Percentiles rank a stretch among this genome's conserved stretches.
Evolutionary conservation across 2,888 invertebrate genomes (phyloP).

Genomic region (Mimachlamys varia): DNA sequence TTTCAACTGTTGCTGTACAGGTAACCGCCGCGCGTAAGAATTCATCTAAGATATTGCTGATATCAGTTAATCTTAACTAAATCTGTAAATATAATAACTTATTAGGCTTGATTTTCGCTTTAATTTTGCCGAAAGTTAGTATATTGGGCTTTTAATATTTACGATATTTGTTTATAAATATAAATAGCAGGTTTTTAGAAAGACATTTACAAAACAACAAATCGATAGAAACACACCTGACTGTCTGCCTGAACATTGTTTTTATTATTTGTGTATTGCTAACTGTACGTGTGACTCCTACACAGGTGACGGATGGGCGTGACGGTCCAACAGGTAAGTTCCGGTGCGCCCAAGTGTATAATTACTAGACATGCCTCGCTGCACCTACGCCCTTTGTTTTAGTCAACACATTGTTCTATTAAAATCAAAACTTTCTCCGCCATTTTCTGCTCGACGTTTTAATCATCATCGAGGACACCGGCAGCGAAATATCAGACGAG

Average conservation of each 20-base stretch:
- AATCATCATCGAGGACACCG: background rate
- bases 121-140: too few species aligned
- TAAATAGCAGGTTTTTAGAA: too few species aligned
- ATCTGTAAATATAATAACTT: too few species aligned
- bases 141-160: too few species aligned
- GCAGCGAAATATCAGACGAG: background rate
- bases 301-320: constrained; percentile 13
- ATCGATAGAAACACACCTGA: background rate
- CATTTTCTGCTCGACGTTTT: background rate
- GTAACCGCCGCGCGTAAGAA: too few species aligned
- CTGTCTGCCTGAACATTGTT: background rate
- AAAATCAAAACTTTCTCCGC: constrained; percentile 8
- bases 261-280: background rate
- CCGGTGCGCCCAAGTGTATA: background rate
- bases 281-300: background rate
- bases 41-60: too few species aligned
- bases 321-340: background rate
- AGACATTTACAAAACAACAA: background rate
- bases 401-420: background rate
- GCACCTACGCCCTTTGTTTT: background rate
- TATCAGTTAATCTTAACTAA: too few species aligned
- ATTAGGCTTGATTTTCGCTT: too few species aligned
- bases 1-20: too few species aligned
- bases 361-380: background rate
- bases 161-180: too few species aligned